phyloP scores from a whole-genome alignment of 2,888 invertebrate genomes.

The Euplexia lucipara region DNA sequence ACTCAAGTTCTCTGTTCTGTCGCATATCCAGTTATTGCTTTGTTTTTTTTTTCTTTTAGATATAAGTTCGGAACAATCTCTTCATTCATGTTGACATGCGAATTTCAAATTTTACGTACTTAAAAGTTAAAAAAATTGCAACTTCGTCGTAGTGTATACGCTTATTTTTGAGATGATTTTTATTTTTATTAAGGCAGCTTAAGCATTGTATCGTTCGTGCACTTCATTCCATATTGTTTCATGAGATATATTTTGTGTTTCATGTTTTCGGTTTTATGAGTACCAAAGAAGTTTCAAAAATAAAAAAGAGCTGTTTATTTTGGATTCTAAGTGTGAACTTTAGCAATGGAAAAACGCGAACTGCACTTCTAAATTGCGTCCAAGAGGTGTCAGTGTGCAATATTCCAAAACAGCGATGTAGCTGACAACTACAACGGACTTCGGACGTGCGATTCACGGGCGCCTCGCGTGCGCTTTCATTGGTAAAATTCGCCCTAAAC shows the following conservation, averaged over 20 bases:
- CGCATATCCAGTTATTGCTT: conserved; percentile 85
- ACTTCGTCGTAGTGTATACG: conserved; percentile 81
- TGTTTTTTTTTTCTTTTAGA: conserved; percentile 78
- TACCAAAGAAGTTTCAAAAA: conserved; percentile 86
- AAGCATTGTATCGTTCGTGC: conserved; percentile 83
- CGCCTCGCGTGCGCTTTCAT: too few relatives aligned
- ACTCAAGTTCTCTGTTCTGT: conserved; percentile 77
- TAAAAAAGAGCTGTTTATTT: conserved; percentile 76
- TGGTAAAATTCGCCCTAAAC: conserved; percentile 18
- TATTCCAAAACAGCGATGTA: too few relatives aligned
- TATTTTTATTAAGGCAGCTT: conserved; percentile 87
- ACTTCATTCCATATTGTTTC: conserved; percentile 84
- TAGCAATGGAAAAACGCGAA: too few relatives aligned
- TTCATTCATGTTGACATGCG: conserved; percentile 80
- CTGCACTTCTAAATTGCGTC: too few relatives aligned
- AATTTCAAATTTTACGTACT: conserved; percentile 87
- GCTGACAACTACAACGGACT: too few relatives aligned
- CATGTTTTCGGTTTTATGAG: conserved; percentile 81
- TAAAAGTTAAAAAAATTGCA: conserved; percentile 79
- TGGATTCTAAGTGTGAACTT: conserved; percentile 52
- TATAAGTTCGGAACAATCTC: conserved; percentile 84
- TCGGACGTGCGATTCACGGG: too few relatives aligned
- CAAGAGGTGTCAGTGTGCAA: too few relatives aligned
- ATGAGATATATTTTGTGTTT: conserved; percentile 77
- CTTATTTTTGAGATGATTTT: conserved; percentile 88